These are phyloP conservation scores for Phrynocephalus forsythii DNA, from an alignment of 2,797 vertebrate species.

Conservation along the genomic window DNA sequence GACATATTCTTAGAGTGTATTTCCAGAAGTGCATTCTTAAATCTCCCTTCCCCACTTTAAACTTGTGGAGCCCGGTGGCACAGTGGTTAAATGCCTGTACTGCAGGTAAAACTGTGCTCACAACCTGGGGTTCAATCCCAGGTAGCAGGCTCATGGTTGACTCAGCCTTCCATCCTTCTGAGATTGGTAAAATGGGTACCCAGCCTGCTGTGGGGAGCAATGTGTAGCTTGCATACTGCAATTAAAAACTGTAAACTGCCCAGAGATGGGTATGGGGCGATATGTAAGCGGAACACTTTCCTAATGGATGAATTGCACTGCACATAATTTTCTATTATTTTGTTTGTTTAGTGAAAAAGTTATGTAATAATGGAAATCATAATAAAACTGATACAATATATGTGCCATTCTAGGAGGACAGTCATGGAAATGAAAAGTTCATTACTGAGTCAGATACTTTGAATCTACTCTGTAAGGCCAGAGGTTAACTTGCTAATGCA, in stretches of 20 bases:
- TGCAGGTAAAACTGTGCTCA: too few relatives aligned
- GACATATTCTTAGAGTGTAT: too few relatives aligned
- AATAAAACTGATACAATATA: neutral
- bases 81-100: too few relatives aligned
- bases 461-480: neutral
- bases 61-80: neutral
- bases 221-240: too few relatives aligned
- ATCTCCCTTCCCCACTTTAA: neutral
- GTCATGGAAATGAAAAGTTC: neutral
- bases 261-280: too few relatives aligned
- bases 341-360: neutral
- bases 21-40: neutral
- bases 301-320: neutral
- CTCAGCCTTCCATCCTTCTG: too few relatives aligned
- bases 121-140: too few relatives aligned
- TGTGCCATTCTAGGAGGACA: neutral
- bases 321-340: neutral
- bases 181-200: too few relatives aligned
- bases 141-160: too few relatives aligned
- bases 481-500: neutral
- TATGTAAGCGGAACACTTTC: neutral
- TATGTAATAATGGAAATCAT: neutral
- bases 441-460: neutral
- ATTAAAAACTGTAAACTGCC: too few relatives aligned
- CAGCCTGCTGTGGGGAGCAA: too few relatives aligned